phyloP scores from a whole-genome alignment of 1,140 invertebrate genomes.

The Orius insidiosus region DNA sequence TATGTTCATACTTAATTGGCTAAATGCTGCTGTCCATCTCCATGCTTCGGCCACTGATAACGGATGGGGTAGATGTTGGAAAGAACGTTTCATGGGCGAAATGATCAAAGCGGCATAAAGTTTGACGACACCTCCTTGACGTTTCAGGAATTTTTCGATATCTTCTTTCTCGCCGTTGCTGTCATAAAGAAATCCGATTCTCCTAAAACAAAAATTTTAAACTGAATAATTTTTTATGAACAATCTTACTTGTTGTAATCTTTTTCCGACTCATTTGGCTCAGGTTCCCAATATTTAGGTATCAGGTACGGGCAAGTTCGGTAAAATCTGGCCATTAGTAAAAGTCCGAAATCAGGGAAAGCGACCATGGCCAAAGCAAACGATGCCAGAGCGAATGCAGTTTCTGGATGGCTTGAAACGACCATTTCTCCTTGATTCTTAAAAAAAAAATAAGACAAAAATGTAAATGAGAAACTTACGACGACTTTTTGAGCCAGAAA shows the following conservation, averaged over 20 bases:
- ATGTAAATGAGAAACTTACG: constrained; percentile 25
- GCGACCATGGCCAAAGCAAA: constrained; percentile 53
- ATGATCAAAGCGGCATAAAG: constrained; percentile 64
- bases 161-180: constrained; percentile 50
- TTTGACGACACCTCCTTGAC: constrained; percentile 63
- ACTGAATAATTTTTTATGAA: too few relatives aligned
- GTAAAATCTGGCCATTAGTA: constrained; percentile 61
- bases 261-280: constrained; percentile 45
- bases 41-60: constrained; percentile 55
- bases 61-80: constrained; percentile 37
- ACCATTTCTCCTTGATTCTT: constrained; percentile 58
- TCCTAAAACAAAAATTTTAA: too few relatives aligned
- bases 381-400: constrained; percentile 65
- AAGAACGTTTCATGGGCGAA: constrained; percentile 30
- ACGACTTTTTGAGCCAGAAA: constrained; percentile 57
- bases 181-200: constrained; percentile 35
- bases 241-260: constrained; percentile 51
- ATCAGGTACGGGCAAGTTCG: constrained; percentile 62
- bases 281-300: constrained; percentile 56
- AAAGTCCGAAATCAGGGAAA: constrained; percentile 57
- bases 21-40: constrained; percentile 60
- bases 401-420: constrained; percentile 63
- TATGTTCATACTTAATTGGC: constrained; percentile 40
- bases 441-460: constrained; percentile 19
- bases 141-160: constrained; percentile 59